Evolutionary conservation across 2,113 vertebrate genomes (phyloP), one percentile per base, ranked within the genome.

Genomic region (Proteles cristata): DNA sequence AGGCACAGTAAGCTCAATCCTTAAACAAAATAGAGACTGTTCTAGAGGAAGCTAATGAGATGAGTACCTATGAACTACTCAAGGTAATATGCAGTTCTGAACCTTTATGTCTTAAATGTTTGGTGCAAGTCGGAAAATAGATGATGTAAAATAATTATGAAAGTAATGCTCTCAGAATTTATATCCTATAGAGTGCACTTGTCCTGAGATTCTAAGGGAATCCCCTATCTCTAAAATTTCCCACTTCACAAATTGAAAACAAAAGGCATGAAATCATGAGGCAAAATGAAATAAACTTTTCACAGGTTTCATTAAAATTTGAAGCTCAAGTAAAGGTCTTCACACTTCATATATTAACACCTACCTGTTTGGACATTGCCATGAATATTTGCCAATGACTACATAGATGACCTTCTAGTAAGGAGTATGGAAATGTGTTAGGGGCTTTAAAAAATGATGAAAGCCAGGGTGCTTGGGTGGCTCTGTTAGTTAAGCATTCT

Each of bases 231-330:
- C 39, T 93, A 53, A 8, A 66, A 48, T 66, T 58, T 79, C 6
- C 15, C 31, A n/a, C 66, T 93, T 93, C 83, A 65, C 6, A 87
- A 93, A 73, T 28, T 80, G 69, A 88, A 26, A 88, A 86, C 88
- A 82, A 63, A 95, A 85, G 15, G 63, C 19, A 45, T 33, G n/a
- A 93, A 87, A 68, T 96, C 14, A 48, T 73, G 21, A 86, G 69
- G 43, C 71, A 93, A 94, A 92, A 21, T 73, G 28, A 94, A 91
- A 90, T 90, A 25, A 17, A 17, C 17, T 96, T 96, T 90, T 87
- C 43, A 48, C 21, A 94, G 66, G 77, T 23, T 79, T 83, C 69
- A 74, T 93, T 94, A 87, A 71, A 90, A 90, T 25, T 35, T 89
- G 58, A 17, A 90, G 14, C 5, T 65, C 53, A 33, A 19, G 8